Conservation (phyloP, 2,888 invertebrate genomes). For the Elysia crispata region DNA sequence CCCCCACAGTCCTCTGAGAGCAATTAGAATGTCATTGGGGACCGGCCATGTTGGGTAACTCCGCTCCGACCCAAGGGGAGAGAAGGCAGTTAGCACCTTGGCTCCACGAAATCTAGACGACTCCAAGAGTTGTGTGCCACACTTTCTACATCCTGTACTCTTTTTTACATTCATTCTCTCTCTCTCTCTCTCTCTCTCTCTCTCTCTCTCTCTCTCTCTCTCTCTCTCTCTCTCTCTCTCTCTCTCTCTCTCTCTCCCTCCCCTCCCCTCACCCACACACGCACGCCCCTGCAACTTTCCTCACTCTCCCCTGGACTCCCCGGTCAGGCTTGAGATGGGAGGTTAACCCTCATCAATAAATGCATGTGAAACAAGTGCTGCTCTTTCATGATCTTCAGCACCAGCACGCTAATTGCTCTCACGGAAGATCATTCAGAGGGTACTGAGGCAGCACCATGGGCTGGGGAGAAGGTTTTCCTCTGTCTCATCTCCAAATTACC, state of each 20-base stretch:
- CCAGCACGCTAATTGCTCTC: background rate
- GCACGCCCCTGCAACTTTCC: no score
- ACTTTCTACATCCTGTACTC: constrained; percentile 17
- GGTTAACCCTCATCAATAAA: no score
- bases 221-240: constrained; percentile 26
- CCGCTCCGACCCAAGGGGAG: constrained; percentile 32
- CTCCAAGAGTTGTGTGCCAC: no score
- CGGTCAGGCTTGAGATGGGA: no score
- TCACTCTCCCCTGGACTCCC: no score
- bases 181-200: constrained; percentile 39
- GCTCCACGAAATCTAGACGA: no score
- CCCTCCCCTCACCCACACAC: no score
- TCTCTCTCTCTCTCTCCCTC: constrained; percentile 22
- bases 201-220: constrained; percentile 38
- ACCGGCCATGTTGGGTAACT: background rate
- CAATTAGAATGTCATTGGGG: constrained; percentile 19
- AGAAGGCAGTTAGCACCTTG: background rate
- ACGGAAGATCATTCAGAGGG: background rate
- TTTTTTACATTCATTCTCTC: constrained; percentile 32
- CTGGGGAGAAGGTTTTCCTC: no score
- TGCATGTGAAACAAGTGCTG: no score
- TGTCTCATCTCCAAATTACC: no score
- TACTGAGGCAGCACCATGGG: no score
- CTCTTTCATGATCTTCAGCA: background rate
- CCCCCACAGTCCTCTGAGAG: background rate